These are phyloP conservation scores for Carettochelys insculpta DNA, from an alignment of 2,113 vertebrate species.

Conservation along the genomic window DNA sequence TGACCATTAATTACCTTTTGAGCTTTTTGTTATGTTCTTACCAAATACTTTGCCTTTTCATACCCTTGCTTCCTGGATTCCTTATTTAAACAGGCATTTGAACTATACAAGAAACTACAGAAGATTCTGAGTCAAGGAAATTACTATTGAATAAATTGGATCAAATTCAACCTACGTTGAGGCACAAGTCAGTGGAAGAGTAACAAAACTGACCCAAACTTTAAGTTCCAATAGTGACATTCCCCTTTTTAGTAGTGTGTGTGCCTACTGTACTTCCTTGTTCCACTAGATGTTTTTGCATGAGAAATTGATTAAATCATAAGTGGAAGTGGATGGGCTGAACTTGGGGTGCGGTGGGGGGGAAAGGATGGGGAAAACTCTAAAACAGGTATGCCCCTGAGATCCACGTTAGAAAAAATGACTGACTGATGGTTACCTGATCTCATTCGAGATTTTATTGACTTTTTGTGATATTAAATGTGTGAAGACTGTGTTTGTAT, in stretches of 20 bases:
- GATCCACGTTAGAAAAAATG: background rate
- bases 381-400: background rate
- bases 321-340: conserved; percentile 15
- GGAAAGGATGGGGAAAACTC: background rate
- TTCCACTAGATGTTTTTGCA: conserved; percentile 59
- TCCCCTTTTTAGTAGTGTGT: background rate
- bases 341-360: no score
- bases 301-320: conserved; percentile 46
- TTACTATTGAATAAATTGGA: background rate
- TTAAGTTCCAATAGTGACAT: background rate
- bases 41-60: background rate
- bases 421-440: background rate
- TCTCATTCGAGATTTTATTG: conserved; percentile 22
- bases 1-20: background rate
- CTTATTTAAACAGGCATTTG: background rate
- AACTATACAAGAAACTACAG: background rate
- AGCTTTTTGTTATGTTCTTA: background rate
- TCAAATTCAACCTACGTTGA: background rate
- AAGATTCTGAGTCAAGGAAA: background rate
- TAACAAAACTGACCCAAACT: background rate
- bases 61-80: background rate
- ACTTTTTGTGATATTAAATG: background rate
- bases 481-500: conserved; percentile 14
- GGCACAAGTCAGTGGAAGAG: background rate
- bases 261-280: background rate